These are phyloP conservation scores for Chelidonichthys spinosus DNA, from an alignment of 2,797 vertebrate genomes.

Conservation along the genomic window DNA sequence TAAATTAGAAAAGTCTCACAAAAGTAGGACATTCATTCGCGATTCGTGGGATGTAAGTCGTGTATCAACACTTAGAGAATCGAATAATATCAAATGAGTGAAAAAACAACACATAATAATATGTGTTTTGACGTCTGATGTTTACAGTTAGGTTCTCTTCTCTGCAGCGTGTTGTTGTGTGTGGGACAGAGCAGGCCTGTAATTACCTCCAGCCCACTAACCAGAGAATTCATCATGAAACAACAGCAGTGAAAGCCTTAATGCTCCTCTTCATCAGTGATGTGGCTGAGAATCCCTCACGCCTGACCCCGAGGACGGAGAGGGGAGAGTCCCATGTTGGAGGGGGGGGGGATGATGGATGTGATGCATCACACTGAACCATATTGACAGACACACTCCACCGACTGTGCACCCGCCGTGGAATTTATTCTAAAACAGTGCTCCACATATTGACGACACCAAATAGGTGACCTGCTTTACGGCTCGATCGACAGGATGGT, in stretches of 20 bases:
- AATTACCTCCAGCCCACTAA: conserved; percentile 58
- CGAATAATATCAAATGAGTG: background rate
- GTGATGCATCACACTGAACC: conserved; percentile 64
- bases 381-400: conserved; percentile 69
- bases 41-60: background rate
- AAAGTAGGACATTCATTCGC: conserved; percentile 11
- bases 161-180: conserved; percentile 1
- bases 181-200: conserved; percentile 34
- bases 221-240: conserved; percentile 57
- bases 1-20: conserved; percentile 1
- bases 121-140: conserved; percentile 13
- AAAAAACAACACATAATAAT: conserved; percentile 1
- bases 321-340: conserved; percentile 40
- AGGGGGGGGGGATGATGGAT: conserved; percentile 48
- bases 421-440: conserved; percentile 65
- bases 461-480: conserved; percentile 50
- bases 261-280: conserved; percentile 73
- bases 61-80: background rate
- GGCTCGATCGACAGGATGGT: conserved; percentile 28
- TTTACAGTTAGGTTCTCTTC: background rate
- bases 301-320: conserved; percentile 53
- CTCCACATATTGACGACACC: conserved; percentile 53
- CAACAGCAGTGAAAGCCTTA: conserved; percentile 56
- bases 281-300: conserved; percentile 70
- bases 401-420: conserved; percentile 40